A percentile compares a stretch with the other conserved stretches of the same genome.
Conservation (phyloP, 2,797 vertebrate species). For the Acrocephalus scirpaceus region DNA sequence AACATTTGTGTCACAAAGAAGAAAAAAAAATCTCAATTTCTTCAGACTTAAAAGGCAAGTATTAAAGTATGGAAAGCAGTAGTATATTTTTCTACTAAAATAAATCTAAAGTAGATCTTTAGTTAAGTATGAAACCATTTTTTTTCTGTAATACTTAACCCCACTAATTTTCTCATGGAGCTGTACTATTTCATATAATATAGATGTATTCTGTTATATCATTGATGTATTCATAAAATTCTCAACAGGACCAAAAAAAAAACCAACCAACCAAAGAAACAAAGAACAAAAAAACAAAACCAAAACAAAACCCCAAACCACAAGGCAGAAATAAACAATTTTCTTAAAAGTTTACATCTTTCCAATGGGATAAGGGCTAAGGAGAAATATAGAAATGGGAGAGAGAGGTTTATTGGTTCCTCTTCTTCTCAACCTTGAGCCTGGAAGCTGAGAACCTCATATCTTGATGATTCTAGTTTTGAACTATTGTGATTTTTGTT, state of each 20-base stretch:
- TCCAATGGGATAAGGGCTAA: background rate
- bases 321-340: background rate
- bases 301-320: background rate
- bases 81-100: background rate
- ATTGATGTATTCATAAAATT: background rate
- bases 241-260: background rate
- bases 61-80: background rate
- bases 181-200: background rate
- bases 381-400: background rate
- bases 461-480: background rate
- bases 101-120: background rate
- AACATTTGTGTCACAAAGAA: background rate
- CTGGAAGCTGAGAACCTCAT: background rate
- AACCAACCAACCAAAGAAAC: background rate
- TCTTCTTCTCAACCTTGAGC: background rate
- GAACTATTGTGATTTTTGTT: background rate
- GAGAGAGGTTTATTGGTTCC: background rate
- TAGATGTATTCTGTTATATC: background rate
- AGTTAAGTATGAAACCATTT: background rate
- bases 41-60: background rate
- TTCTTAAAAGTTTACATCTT: background rate
- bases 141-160: background rate
- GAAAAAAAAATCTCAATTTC: background rate
- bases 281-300: accelerated
- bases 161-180: background rate